Conservation (phyloP, 2,888 invertebrate species). For the Tipula lateralis region DNA sequence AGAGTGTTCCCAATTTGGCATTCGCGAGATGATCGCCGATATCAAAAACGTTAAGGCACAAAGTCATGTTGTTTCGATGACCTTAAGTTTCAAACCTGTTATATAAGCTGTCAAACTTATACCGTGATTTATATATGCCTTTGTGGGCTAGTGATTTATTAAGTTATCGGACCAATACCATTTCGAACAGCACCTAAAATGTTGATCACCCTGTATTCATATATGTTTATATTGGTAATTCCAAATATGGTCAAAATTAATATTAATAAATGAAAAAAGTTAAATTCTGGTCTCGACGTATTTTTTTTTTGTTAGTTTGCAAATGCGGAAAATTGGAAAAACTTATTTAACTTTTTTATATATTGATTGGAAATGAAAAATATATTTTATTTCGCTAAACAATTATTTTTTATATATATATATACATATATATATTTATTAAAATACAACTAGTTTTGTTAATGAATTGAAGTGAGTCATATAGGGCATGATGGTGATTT, state of each 20-base stretch:
- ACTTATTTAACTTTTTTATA: not conserved
- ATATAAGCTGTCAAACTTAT: too few relatives aligned
- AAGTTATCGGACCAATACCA: too few relatives aligned
- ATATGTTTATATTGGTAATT: not conserved
- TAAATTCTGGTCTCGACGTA: not conserved
- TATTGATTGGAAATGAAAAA: not conserved
- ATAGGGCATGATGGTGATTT: not conserved
- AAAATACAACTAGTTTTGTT: too few relatives aligned
- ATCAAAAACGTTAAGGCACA: too few relatives aligned
- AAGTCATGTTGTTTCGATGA: too few relatives aligned
- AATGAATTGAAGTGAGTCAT: not conserved
- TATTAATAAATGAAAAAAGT: not conserved
- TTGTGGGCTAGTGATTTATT: too few relatives aligned
- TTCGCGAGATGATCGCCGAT: too few relatives aligned
- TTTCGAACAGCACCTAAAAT: too few relatives aligned
- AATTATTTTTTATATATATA: not conserved
- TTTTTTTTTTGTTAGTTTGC: not conserved
- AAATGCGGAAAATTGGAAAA: not conserved
- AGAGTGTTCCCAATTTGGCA: too few relatives aligned
- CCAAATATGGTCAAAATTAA: not conserved
- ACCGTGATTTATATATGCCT: too few relatives aligned
- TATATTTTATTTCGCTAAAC: not conserved
- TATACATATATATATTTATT: not conserved
- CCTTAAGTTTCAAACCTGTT: too few relatives aligned
- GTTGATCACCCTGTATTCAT: not conserved